Percentiles rank a stretch among this genome's conserved stretches.
Evolutionary conservation across 2,888 invertebrate species (phyloP).

Genomic region (Arrhopalites spinosus): DNA sequence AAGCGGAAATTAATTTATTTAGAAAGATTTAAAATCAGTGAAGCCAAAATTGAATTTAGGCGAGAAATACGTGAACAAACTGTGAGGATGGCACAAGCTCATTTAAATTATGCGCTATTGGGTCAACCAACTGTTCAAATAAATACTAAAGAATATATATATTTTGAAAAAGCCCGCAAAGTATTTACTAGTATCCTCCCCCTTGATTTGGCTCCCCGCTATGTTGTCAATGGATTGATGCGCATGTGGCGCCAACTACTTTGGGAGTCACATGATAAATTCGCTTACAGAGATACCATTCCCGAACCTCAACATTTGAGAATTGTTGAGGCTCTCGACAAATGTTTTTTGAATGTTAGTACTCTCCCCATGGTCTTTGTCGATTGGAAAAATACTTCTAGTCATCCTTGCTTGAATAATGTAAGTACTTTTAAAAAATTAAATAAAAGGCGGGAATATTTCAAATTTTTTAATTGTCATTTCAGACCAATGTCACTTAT

Average conservation of each 20-base stretch:
- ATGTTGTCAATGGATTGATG: constrained; percentile 42
- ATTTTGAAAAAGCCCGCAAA: constrained; percentile 37
- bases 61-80: constrained; percentile 17
- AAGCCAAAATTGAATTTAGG: neutral
- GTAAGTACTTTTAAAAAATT: neutral
- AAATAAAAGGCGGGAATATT: neutral
- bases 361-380: constrained; percentile 12
- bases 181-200: constrained; percentile 42
- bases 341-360: constrained; percentile 27
- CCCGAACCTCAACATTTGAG: constrained; percentile 37
- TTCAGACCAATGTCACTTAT: neutral
- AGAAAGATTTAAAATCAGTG: neutral
- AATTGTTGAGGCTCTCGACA: constrained; percentile 29
- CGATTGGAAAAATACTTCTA: neutral
- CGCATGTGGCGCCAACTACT: constrained; percentile 43
- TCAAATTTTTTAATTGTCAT: neutral
- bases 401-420: neutral
- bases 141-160: constrained; percentile 34
- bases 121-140: constrained; percentile 1
- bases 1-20: neutral
- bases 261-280: constrained; percentile 40
- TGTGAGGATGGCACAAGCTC: constrained; percentile 14
- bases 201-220: constrained; percentile 28
- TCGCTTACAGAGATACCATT: constrained; percentile 39
- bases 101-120: constrained; percentile 5